Percentiles rank a stretch among this genome's conserved stretches.
Evolutionary conservation across 2,797 vertebrate genomes (phyloP).

Genomic region (Cheracebus regulus): DNA sequence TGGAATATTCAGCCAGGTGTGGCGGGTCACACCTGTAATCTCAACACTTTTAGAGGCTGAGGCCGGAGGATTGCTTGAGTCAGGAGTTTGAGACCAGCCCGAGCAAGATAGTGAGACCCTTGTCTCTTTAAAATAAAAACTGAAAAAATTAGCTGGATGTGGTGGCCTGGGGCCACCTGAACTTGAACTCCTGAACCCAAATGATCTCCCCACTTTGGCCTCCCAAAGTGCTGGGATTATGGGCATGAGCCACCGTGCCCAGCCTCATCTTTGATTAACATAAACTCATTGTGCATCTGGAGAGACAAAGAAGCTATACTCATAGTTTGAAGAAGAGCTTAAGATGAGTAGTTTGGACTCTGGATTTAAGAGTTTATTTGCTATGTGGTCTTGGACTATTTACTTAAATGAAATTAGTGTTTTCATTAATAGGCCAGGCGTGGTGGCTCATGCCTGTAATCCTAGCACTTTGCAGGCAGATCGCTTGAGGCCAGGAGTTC

Average conservation of each 20-base stretch:
- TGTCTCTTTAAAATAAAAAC: neutral
- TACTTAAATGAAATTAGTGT: neutral
- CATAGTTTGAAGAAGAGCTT: neutral
- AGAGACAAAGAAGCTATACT: neutral
- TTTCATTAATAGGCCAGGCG: neutral
- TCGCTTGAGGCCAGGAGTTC: no score
- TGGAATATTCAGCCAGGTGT: neutral
- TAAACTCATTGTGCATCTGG: neutral
- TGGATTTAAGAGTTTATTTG: neutral
- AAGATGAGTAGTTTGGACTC: neutral
- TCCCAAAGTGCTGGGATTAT: neutral
- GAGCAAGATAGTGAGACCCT: neutral
- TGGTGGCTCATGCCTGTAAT: no score
- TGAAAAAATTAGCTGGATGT: neutral
- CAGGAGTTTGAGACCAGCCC: neutral
- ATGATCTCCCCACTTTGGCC: neutral
- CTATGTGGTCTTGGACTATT: neutral
- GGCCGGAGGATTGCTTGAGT: neutral
- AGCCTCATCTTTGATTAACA: neutral
- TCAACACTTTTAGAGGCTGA: neutral
- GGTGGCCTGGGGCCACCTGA: neutral
- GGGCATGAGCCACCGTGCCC: neutral
- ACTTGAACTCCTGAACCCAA: neutral
- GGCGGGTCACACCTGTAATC: neutral
- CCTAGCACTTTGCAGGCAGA: no score